Base-by-base conservation (phyloP, 1,140 invertebrate species). In the Acyrthosiphon pisum region DNA sequence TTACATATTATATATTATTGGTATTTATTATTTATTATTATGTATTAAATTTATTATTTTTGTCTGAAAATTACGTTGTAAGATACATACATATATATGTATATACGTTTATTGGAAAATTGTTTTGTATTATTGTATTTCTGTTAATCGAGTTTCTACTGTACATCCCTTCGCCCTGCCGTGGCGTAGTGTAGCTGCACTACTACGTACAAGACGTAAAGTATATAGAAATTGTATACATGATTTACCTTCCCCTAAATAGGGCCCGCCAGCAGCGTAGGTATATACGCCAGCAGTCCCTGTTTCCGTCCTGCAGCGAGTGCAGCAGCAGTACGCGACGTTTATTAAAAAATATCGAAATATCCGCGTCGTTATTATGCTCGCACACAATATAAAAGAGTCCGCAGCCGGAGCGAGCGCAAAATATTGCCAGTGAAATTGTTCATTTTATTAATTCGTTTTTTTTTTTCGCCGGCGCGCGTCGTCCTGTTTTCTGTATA, bases 271-370 rank as follows among this genome's bases (percentile, higher is more conserved):
- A 76, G 30, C 30, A 14, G 60, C 11, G 23, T 53, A 60, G 9
- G 56, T 48, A 46, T 46, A 48, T 48, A 20, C 48, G 48, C 50
- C 22, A 53, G 20, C 50, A 50, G 48, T 41, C 41, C 48, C 8
- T 50, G 48, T 50, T 41, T 9, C 50, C 50, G 3, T 4, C 22
- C 6, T 53, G 4, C 22, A 22, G 50, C 20, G 20, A 53, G 50
- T 53, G 50, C 50, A 53, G 50, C 50, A 22, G 60, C 60, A 76
- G 60, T 76, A n/a, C 60, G 14, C 60, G 60, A 76, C 60, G 60
- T 76, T 76, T 76, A 76, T 76, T 76, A 76, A 76, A 76, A 76
- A 76, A 76, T n/a, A 76, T 76, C 60, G 60, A 76, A 76, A 76
- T 76, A 76, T 76, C 30, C 6, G 18, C 60, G 6, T 76, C 60